Evolutionary conservation across 2,888 invertebrate species (phyloP), one percentile per base, ranked within the genome.

Genomic region (Allacma fusca): DNA sequence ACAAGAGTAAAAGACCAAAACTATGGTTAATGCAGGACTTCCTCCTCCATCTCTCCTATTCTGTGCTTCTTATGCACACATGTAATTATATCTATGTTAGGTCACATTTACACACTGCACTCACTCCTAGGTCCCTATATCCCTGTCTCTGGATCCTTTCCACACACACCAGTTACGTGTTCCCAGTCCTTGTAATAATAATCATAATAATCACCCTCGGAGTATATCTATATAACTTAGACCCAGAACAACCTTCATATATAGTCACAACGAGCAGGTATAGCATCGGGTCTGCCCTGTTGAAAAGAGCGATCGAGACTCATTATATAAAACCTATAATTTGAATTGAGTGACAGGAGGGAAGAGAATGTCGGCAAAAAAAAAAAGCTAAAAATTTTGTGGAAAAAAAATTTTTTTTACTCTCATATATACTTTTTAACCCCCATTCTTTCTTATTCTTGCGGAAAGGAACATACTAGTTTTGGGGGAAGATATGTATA

Each of bases 301-400:
- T 43, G 69, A 68, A 68, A 40, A 70, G 64, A 74, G 74, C 74
- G 64, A 74, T 74, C 65, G 65, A 69, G 67, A 50, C 64, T 70
- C 70, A 76, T 76, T 76, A 76, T 70, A 76, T 76, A 76, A 76
- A 76, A 76, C 77, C 77, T 72, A 72, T 77, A 77, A 77, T 77
- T 77, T 77, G 77, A 77, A 77, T 77, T 77, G 77, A 77, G 77
- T 77, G 77, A 77, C 77, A 77, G 77, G 72, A 75, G 69, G 69
- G 69, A 69, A 69, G 75, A 75, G 2, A 19, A 50, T 62, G 2
- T 65, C 64, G 65, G 65, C 43, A 43, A 67, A 74, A 74, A 67
- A 64, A n/a, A n/a, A n/a, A n/a, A n/a, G n/a, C n/a, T n/a, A n/a
- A n/a, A n/a, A n/a, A n/a, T n/a, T n/a, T n/a, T 59, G 19, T 72